Percentiles rank a stretch among this genome's conserved stretches.
Conservation (phyloP, 2,113 vertebrate genomes). For the Hassar affinis region DNA sequence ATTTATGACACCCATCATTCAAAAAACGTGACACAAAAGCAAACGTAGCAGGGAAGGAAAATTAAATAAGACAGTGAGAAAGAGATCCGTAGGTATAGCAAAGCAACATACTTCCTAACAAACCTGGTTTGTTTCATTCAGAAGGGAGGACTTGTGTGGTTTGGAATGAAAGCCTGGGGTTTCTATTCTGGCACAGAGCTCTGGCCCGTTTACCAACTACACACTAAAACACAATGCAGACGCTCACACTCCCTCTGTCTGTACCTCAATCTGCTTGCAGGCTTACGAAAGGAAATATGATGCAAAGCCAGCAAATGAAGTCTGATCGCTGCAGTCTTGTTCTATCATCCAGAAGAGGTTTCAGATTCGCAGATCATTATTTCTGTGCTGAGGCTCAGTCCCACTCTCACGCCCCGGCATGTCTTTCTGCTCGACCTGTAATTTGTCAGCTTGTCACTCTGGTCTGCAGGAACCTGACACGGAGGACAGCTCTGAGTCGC, state of each 20-base stretch:
- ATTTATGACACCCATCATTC: neutral
- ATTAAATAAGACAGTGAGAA: conserved; percentile 3
- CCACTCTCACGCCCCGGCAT: conserved; percentile 35
- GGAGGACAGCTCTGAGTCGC: conserved; percentile 26
- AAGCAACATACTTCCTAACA: conserved; percentile 20
- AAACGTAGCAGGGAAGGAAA: conserved; percentile 10
- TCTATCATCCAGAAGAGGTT: conserved; percentile 3
- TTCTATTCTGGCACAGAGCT: conserved; percentile 41
- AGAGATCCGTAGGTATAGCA: neutral
- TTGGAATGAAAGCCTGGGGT: conserved; percentile 62
- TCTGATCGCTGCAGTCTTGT: neutral
- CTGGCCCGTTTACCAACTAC: conserved; percentile 8
- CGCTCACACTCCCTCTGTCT: conserved; percentile 26
- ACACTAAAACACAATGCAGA: conserved; percentile 39
- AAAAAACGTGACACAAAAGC: neutral
- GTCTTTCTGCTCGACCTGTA: conserved; percentile 33
- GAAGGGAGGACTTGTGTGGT: conserved; percentile 65
- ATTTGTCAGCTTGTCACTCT: conserved; percentile 29
- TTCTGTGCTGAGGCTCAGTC: neutral
- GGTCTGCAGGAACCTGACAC: conserved; percentile 23
- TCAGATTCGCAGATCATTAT: conserved; percentile 34
- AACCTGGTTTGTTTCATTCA: conserved; percentile 55
- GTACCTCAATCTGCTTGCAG: conserved; percentile 25
- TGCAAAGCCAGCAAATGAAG: conserved; percentile 11
- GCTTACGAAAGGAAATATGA: conserved; percentile 23